Evolutionary conservation across 2,797 vertebrate species (phyloP).

Genomic region (Lophius americanus): DNA sequence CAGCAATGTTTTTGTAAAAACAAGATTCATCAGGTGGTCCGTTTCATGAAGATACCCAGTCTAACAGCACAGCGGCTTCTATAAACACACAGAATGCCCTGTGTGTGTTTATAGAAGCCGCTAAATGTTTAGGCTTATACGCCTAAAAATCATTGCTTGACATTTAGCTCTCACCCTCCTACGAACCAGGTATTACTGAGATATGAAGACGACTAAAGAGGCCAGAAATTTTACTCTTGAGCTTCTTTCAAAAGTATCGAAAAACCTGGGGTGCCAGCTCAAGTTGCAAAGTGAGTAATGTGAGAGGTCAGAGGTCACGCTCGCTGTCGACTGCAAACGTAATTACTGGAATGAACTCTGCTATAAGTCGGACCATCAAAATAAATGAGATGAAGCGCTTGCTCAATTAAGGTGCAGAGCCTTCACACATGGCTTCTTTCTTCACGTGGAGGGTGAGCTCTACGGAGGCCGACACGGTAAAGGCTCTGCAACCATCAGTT

Average conservation of each 20-base stretch:
- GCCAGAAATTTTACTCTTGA: conserved; percentile 70
- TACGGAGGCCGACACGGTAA: no score
- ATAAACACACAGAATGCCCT: conserved; percentile 71
- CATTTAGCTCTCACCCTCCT: conserved; percentile 74
- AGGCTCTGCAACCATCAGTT: no score
- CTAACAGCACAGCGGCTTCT: conserved; percentile 66
- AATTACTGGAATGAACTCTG: conserved; percentile 50
- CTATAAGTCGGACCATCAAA: conserved; percentile 49
- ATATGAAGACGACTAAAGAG: conserved; percentile 74
- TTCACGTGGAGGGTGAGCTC: background rate
- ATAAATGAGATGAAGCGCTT: conserved; percentile 56
- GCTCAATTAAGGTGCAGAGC: conserved; percentile 21
- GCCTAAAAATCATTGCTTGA: conserved; percentile 82
- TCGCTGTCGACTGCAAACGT: conserved; percentile 30
- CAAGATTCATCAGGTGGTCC: conserved; percentile 67
- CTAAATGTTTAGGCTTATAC: conserved; percentile 47
- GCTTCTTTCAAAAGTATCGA: conserved; percentile 28
- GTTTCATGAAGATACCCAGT: conserved; percentile 53
- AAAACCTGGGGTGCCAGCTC: conserved; percentile 29
- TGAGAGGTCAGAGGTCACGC: conserved; percentile 42
- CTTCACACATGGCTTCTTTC: background rate
- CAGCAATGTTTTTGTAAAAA: conserved; percentile 28
- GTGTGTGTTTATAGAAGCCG: no score
- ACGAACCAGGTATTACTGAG: conserved; percentile 75
- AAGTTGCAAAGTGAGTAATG: conserved; percentile 43